phyloP scores from a whole-genome alignment of 2,888 invertebrate genomes.

The Notodonta dromedarius region DNA sequence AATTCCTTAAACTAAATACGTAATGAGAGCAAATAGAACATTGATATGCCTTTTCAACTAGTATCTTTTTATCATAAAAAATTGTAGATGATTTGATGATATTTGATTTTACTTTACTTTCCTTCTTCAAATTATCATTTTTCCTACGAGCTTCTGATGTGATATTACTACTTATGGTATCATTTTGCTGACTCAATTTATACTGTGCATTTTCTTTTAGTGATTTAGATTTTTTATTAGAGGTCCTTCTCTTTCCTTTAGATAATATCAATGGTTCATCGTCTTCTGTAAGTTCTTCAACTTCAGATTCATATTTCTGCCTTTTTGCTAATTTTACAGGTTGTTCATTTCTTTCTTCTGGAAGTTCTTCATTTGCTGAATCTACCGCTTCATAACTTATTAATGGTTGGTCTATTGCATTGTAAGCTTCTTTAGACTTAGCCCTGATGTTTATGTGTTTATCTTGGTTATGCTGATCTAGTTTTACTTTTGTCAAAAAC shows the following conservation, averaged over 20 bases:
- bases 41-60: constrained; percentile 28
- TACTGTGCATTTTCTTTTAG: neutral
- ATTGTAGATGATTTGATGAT: constrained; percentile 7
- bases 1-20: constrained; percentile 28
- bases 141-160: neutral
- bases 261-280: neutral
- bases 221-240: neutral
- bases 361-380: neutral
- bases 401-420: neutral
- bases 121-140: neutral
- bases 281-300: neutral
- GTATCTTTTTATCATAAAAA: constrained; percentile 10
- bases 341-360: neutral
- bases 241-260: neutral
- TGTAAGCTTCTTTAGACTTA: neutral
- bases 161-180: neutral
- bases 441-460: neutral
- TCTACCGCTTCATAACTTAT: neutral
- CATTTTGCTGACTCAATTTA: neutral
- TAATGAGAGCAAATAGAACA: constrained; percentile 51
- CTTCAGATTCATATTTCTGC: no score
- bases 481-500: constrained; percentile 6
- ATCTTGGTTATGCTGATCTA: constrained; percentile 11
- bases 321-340: neutral
- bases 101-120: neutral